phyloP scores from a whole-genome alignment of 2,113 vertebrate species.

The Mesoclemmys tuberculata region DNA sequence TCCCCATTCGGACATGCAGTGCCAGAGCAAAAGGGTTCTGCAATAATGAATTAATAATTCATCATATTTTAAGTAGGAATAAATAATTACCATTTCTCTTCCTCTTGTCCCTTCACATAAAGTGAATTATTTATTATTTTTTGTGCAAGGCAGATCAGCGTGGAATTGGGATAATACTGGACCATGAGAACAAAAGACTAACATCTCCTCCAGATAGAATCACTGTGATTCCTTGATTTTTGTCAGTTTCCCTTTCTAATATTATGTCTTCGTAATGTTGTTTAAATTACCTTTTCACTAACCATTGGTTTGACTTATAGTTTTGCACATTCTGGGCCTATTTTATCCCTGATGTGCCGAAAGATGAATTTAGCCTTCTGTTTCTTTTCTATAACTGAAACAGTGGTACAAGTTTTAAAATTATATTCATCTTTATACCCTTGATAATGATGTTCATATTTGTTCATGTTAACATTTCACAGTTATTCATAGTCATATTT shows the following conservation, averaged over 20 bases:
- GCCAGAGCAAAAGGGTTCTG: not conserved
- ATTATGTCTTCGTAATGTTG: constrained; percentile 10
- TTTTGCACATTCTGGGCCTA: constrained; percentile 8
- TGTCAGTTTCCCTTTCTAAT: constrained; percentile 55
- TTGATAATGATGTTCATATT: constrained; percentile 32
- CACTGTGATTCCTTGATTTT: constrained; percentile 27
- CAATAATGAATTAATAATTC: not conserved
- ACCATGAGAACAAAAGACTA: not conserved
- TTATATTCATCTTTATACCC: constrained; percentile 37
- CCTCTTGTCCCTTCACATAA: not conserved
- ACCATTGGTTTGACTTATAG: constrained; percentile 39
- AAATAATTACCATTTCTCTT: not conserved
- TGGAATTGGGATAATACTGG: not conserved
- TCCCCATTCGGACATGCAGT: not conserved
- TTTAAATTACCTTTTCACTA: constrained; percentile 3
- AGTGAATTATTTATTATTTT: constrained; percentile 10
- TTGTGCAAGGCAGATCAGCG: not conserved
- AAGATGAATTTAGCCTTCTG: constrained; percentile 57
- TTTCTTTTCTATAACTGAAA: constrained; percentile 44
- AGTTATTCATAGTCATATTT: constrained; percentile 40
- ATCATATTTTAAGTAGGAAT: not conserved
- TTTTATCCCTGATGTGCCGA: constrained; percentile 13
- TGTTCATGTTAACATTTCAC: constrained; percentile 37
- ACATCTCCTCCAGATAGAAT: not conserved
- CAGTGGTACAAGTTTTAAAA: constrained; percentile 45